These are phyloP conservation scores for Ceratina japonica DNA, from an alignment of 1,140 invertebrate genomes.

Conservation along the genomic window DNA sequence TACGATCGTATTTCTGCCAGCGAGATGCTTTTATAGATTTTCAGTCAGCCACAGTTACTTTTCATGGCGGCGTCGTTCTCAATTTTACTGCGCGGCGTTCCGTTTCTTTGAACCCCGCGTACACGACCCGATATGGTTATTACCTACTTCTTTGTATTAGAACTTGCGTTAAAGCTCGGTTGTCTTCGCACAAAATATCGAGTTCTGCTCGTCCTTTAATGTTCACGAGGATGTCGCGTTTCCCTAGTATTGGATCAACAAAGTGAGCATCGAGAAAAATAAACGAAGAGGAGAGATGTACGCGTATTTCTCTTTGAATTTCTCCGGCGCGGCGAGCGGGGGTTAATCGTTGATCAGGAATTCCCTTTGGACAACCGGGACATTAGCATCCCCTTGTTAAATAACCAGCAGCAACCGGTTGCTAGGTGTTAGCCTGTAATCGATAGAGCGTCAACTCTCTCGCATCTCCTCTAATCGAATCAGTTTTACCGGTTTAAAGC, in stretches of 20 bases:
- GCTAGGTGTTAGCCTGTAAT: conserved; percentile 40
- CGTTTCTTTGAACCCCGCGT: background rate
- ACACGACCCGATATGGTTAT: background rate
- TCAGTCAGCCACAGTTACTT: background rate
- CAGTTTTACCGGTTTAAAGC: conserved; percentile 50
- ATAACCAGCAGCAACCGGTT: conserved; percentile 22
- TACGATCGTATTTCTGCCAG: background rate
- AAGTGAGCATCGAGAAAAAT: background rate
- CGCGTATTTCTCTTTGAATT: background rate
- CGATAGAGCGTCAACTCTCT: conserved; percentile 37
- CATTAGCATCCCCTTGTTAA: conserved; percentile 16
- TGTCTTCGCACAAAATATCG: too few relatives aligned
- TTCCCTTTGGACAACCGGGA: background rate
- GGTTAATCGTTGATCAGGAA: background rate
- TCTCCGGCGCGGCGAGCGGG: background rate
- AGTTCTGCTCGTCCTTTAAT: background rate
- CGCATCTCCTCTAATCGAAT: conserved; percentile 44
- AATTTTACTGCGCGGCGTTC: background rate
- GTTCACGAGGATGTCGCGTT: background rate
- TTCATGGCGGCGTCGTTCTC: background rate
- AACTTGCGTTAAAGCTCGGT: too few relatives aligned
- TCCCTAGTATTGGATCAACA: too few relatives aligned
- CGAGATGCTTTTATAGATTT: conserved; percentile 1
- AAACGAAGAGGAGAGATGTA: background rate
- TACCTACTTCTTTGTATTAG: background rate